phyloP scores from a whole-genome alignment of 2,888 invertebrate species.

The Drosophila imparisetae region DNA sequence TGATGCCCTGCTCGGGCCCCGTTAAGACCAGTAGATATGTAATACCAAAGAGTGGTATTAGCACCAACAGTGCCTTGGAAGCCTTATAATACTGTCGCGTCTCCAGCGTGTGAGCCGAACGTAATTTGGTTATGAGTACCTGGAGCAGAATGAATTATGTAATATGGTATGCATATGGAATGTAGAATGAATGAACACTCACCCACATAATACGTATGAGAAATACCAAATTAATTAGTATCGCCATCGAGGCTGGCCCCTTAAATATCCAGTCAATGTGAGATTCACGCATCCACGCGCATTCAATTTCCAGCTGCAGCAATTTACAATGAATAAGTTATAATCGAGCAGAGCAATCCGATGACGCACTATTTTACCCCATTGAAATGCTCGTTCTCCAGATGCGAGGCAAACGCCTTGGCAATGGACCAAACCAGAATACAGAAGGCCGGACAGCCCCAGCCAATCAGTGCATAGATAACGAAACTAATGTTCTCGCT shows the following conservation, averaged over 20 bases:
- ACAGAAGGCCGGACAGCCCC: constrained; percentile 86
- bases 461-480: constrained; percentile 92
- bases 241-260: constrained; percentile 91
- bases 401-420: constrained; percentile 80
- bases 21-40: constrained; percentile 94
- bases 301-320: constrained; percentile 86
- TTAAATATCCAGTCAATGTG: constrained; percentile 95
- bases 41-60: constrained; percentile 95
- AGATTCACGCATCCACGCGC: constrained; percentile 92
- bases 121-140: constrained; percentile 96
- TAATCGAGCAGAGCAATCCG: constrained; percentile 3
- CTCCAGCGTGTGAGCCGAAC: constrained; percentile 95
- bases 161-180: neutral
- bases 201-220: constrained; percentile 95
- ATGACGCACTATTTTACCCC: constrained; percentile 73
- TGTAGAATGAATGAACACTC: constrained; percentile 78
- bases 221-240: constrained; percentile 92
- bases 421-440: constrained; percentile 83
- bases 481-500: constrained; percentile 93
- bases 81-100: constrained; percentile 96
- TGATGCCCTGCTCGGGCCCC: constrained; percentile 91
- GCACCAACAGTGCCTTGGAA: constrained; percentile 94
- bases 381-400: constrained; percentile 82
- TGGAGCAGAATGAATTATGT: constrained; percentile 77
- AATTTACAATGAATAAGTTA: constrained; percentile 19